Evolutionary conservation across 1,140 invertebrate species (phyloP), one percentile per base, ranked within the genome.

Genomic region (Diachasmimorpha longicaudata): DNA sequence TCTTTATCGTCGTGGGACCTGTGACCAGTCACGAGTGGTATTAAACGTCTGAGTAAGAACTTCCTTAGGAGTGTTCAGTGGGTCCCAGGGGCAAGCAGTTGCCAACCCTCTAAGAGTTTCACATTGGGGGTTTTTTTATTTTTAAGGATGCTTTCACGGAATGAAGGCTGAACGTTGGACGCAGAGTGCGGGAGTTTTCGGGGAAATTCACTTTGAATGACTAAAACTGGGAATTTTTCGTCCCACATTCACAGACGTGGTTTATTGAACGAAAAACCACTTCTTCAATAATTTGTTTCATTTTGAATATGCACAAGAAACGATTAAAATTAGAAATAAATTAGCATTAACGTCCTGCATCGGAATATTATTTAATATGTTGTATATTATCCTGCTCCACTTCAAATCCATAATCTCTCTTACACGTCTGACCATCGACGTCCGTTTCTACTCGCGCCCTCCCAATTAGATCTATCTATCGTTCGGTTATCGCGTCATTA

Each of bases 21-120:
- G 85, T 86, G 80, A 78, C 67, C 74, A 76, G 58, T 75, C 80
- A 70, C 76, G 77, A 19, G 72, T 75, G 79, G 75, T 79, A 82
- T 81, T 84, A 86, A 86, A 81, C 79, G 79, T 82, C 83, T 80
- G 82, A 85, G 84, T 86, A 86, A 86, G 80, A 83, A 77, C 81
- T 81, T 85, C 83, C 80, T 84, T 77, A 81, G 80, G 79, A 84
- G 76, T 79, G 76, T 79, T 77, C 79, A 84, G 46, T 78, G 82
- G 84, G 85, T 83, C 84, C 83, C 70, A 58, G 55, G 70, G 79
- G 77, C 75, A 69, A 63, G 13, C 58, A 25, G 14, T 63, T 25
- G 5, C 23, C 19, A 13, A n/a, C 48, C 48, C 48, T n/a, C 14
- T 4, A n/a, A 19, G 48, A 52, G 48, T 16, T 14, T 52, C 13